phyloP scores from a whole-genome alignment of 2,113 vertebrate genomes.

The Antennarius striatus region DNA sequence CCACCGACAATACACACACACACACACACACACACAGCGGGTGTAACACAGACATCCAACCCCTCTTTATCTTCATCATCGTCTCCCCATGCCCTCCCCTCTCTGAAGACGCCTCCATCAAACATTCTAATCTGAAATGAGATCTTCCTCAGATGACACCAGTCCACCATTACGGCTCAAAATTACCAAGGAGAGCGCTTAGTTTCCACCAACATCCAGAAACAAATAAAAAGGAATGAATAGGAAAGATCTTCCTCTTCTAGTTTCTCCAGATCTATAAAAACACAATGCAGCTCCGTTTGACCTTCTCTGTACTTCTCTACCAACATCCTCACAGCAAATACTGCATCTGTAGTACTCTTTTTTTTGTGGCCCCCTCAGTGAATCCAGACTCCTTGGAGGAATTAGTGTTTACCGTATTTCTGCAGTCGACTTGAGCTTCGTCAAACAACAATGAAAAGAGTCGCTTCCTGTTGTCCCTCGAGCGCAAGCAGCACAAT shows the following conservation, averaged over 20 bases:
- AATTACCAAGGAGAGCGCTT: too few relatives aligned
- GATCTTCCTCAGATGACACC: conserved; percentile 48
- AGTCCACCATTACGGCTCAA: not conserved
- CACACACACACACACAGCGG: not conserved
- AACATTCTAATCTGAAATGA: conserved; percentile 65
- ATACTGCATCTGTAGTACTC: too few relatives aligned
- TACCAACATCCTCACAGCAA: too few relatives aligned
- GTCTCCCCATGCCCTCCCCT: conserved; percentile 8
- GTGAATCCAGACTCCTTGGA: not conserved
- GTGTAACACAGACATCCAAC: conserved; percentile 11
- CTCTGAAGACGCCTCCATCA: conserved; percentile 43
- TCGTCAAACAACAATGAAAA: conserved; percentile 33
- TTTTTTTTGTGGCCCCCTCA: not conserved
- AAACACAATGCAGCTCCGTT: too few relatives aligned
- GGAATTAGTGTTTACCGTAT: conserved; percentile 15
- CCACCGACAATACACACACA: conserved; percentile 20
- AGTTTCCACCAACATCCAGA: too few relatives aligned
- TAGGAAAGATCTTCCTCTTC: too few relatives aligned
- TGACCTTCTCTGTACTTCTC: too few relatives aligned
- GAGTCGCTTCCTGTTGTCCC: conserved; percentile 27
- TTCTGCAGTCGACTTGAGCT: conserved; percentile 9
- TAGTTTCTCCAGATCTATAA: too few relatives aligned
- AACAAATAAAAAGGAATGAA: too few relatives aligned
- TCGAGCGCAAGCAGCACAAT: conserved; percentile 22
- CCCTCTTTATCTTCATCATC: conserved; percentile 20